Evolutionary conservation across 2,888 invertebrate species (phyloP).

Genomic region (Pasiphila rectangulata): DNA sequence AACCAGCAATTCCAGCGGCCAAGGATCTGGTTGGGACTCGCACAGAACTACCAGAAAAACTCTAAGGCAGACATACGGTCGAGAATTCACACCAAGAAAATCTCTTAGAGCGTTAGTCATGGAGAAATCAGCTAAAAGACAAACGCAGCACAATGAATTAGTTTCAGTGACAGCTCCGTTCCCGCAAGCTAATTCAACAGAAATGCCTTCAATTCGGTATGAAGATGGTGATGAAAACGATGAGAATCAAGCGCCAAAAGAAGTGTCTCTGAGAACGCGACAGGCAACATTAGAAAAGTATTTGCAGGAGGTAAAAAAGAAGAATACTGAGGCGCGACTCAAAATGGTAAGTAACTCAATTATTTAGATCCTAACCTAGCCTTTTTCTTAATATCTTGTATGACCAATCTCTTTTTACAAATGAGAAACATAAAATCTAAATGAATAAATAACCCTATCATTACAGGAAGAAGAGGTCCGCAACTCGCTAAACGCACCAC

Average conservation of each 20-base stretch:
- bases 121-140: conserved; percentile 65
- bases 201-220: conserved; percentile 35
- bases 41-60: conserved; percentile 69
- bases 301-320: conserved; percentile 51
- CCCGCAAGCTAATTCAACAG: conserved; percentile 50
- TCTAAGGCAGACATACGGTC: conserved; percentile 64
- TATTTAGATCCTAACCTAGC: not conserved
- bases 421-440: not conserved
- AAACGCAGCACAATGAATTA: conserved; percentile 41
- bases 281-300: conserved; percentile 49
- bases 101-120: conserved; percentile 66
- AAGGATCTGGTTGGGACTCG: conserved; percentile 71
- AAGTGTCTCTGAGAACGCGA: conserved; percentile 45
- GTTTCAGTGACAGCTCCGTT: conserved; percentile 41
- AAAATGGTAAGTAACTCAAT: conserved; percentile 51
- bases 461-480: conserved; percentile 52
- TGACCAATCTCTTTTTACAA: too few species aligned
- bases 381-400: not conserved
- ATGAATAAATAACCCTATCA: conserved; percentile 7
- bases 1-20: conserved; percentile 55
- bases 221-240: conserved; percentile 31
- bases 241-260: conserved; percentile 38
- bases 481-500: conserved; percentile 43
- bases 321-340: conserved; percentile 47
- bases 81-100: conserved; percentile 63